Base-by-base conservation (phyloP, 2,888 invertebrate species). In the Neoascia interrupta region DNA sequence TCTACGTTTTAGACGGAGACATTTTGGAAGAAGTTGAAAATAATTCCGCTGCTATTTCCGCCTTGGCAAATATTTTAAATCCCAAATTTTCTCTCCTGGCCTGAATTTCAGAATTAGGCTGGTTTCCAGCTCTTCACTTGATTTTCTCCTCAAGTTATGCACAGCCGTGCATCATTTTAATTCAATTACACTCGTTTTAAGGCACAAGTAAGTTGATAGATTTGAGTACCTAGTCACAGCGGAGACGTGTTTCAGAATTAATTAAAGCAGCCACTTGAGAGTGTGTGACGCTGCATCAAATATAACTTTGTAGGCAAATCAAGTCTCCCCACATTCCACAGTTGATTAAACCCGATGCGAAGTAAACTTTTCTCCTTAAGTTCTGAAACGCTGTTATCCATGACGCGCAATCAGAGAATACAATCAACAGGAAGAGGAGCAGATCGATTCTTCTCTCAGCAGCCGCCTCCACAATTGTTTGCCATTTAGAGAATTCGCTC, bases 241-340 rank as follows among this genome's bases (percentile, higher is more conserved):
- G 5, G 6, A 61, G 16, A 16, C 58, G 73, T 73, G 73, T 37
- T 16, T 51, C 37, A 58, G 73, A 66, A 60, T 73, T 53, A 73
- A 66, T 60, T 73, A 28, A 58, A 16, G 1, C 28, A 49, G 13
- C 43, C 19, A 15, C 41, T 53, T 43, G 5, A 19, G 11, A 10
- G 6, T 18, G 15, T 19, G 34, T 15, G 21, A 16, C 21, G 21
- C 34, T 34, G 26, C 58, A 51, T 11, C 8, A 13, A 56, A 63
- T 34, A 18, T 49, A 49, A 16, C 15, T 15, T 37, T 31, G 34
- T 13, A 37, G 37, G 26, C 26, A 54, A 45, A 51, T 69, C 49
- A 36, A 41, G 18, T 15, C n/a, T 16, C 28, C 5, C 5, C 11
- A 34, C 36, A 41, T 34, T 60, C 13, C n/a, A 36, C 34, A 34